A percentile compares a stretch with the other conserved stretches of the same genome.
phyloP scores from a whole-genome alignment of 1,140 invertebrate genomes.

The Eupristina koningsbergeri region DNA sequence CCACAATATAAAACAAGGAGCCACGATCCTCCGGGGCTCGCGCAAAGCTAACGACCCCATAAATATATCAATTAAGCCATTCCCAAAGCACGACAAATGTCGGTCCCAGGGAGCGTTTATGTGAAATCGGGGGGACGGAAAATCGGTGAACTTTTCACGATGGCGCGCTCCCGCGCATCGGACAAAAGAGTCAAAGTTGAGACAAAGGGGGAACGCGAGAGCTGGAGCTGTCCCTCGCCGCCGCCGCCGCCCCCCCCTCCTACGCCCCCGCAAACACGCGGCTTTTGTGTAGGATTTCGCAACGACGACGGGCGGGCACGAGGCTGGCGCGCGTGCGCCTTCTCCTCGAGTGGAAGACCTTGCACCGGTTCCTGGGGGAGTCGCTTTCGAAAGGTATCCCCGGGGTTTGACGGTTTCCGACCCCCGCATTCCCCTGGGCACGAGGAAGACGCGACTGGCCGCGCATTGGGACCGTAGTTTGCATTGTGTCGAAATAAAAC shows the following conservation, averaged over 20 bases:
- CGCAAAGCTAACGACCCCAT: conserved; percentile 6
- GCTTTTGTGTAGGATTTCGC: background rate
- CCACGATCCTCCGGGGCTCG: too few species aligned
- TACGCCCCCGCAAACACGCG: background rate
- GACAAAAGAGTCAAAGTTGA: background rate
- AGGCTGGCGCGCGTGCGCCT: background rate
- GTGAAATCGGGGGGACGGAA: background rate
- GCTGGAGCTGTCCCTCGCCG: background rate
- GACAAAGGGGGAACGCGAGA: conserved; percentile 5
- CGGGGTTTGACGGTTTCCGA: too few species aligned
- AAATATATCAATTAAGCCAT: conserved; percentile 37
- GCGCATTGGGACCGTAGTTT: background rate
- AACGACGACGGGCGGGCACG: background rate
- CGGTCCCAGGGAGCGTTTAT: background rate
- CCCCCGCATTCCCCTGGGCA: too few species aligned
- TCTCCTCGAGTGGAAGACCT: background rate
- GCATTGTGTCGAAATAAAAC: background rate
- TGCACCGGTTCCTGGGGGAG: too few species aligned
- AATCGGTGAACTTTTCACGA: background rate
- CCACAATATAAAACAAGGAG: background rate
- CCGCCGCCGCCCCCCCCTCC: background rate
- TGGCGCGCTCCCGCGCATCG: background rate
- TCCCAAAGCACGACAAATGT: conserved; percentile 14
- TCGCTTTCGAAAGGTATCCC: background rate
- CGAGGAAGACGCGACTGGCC: too few species aligned